A percentile compares a stretch with the other conserved stretches of the same genome.
These are phyloP conservation scores for Pseudococcus longispinus DNA, from an alignment of 2,888 invertebrate species.

Conservation along the genomic window DNA sequence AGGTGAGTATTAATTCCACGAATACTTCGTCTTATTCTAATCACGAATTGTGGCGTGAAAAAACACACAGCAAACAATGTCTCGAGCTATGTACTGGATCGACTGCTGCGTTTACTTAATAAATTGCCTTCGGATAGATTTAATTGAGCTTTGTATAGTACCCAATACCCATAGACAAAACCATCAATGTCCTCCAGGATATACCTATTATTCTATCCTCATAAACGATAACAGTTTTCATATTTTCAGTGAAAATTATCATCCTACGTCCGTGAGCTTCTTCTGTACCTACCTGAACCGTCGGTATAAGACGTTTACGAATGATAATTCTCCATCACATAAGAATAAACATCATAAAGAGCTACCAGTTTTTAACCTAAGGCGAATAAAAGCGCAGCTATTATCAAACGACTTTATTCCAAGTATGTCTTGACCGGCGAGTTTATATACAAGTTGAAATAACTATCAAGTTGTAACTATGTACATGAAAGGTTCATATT, in stretches of 20 bases:
- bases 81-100: background rate
- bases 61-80: background rate
- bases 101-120: background rate
- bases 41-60: constrained; percentile 32
- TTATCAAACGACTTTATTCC: constrained; percentile 29
- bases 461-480: constrained; percentile 5
- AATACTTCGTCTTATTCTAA: constrained; percentile 27
- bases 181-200: background rate
- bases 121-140: background rate
- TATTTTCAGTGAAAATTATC: background rate
- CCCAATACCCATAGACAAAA: background rate
- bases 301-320: background rate
- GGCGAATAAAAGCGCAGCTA: background rate
- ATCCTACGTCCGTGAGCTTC: background rate
- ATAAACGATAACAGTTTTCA: background rate
- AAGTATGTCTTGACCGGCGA: constrained; percentile 35
- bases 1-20: constrained; percentile 32
- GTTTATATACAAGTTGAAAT: constrained; percentile 14
- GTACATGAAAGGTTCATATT: constrained; percentile 46
- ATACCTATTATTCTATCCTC: background rate
- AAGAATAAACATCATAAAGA: background rate
- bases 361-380: constrained; percentile 25
- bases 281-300: background rate
- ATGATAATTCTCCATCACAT: background rate
- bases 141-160: background rate